phyloP scores from a whole-genome alignment of 2,797 vertebrate species.

The Sparus aurata region DNA sequence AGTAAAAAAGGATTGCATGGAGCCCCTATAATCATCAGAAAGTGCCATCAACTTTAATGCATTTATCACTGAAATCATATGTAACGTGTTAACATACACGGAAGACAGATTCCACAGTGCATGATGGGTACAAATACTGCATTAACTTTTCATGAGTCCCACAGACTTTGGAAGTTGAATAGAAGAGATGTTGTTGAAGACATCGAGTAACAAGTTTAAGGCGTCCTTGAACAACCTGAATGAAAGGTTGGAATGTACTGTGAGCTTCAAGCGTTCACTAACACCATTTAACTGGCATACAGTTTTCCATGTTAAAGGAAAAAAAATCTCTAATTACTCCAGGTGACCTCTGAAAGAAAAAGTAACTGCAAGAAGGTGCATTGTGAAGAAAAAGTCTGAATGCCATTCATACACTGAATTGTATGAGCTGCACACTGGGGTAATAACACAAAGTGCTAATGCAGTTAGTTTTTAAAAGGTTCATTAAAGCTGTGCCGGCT shows the following conservation, averaged over 20 bases:
- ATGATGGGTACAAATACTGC: not conserved
- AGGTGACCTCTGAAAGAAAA: constrained; percentile 1
- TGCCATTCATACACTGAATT: constrained; percentile 10
- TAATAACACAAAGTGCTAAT: not conserved
- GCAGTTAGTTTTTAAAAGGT: constrained; percentile 10
- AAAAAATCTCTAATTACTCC: not conserved
- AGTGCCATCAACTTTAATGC: not conserved
- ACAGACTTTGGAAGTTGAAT: not conserved
- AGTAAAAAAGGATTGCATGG: too few relatives aligned
- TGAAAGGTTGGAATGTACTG: not conserved
- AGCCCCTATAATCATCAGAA: not conserved
- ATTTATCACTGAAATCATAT: not conserved
- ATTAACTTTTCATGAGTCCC: not conserved
- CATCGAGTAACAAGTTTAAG: not conserved
- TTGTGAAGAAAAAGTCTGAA: constrained; percentile 9
- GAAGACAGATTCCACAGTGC: not conserved
- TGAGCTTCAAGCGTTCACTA: not conserved
- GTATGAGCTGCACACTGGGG: not conserved
- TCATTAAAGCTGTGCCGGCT: not conserved
- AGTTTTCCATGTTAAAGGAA: not conserved
- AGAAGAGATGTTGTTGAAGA: not conserved
- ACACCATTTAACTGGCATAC: not conserved
- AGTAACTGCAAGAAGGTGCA: not conserved
- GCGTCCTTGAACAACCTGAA: not conserved
- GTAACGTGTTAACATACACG: not conserved